phyloP scores from a whole-genome alignment of 2,888 invertebrate genomes.

The Tetragonula carbonaria region DNA sequence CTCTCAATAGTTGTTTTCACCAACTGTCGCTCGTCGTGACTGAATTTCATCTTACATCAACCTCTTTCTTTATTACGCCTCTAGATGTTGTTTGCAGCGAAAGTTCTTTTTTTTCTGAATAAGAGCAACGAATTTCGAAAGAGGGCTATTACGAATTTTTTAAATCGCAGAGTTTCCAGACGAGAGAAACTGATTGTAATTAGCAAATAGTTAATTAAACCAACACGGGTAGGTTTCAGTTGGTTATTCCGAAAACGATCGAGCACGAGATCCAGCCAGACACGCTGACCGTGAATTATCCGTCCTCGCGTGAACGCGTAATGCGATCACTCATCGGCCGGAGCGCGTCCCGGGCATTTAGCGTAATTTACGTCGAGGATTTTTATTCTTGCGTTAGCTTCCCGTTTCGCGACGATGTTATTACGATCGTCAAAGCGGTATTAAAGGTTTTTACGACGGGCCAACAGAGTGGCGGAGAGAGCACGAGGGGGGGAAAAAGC shows the following conservation, averaged over 20 bases:
- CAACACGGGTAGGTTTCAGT: not conserved
- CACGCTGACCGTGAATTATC: not conserved
- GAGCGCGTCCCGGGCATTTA: not conserved
- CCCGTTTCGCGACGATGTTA: not conserved
- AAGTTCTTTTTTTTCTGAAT: too few relatives aligned
- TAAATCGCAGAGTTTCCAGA: too few relatives aligned
- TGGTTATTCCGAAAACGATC: too few relatives aligned
- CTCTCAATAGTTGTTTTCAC: not conserved
- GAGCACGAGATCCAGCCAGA: not conserved
- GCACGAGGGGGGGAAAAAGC: not conserved
- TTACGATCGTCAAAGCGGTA: conserved; percentile 23
- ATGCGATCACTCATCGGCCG: not conserved
- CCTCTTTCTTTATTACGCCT: not conserved
- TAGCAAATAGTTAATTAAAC: too few relatives aligned
- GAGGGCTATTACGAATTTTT: too few relatives aligned
- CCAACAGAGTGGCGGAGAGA: not conserved
- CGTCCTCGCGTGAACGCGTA: too few relatives aligned
- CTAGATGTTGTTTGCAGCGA: not conserved
- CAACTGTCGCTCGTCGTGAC: too few relatives aligned
- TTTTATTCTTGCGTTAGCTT: conserved; percentile 14
- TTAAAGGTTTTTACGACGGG: conserved; percentile 29
- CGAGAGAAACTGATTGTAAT: not conserved
- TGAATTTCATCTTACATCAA: not conserved
- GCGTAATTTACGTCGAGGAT: not conserved
- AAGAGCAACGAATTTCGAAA: too few relatives aligned